Evolutionary conservation across 2,113 vertebrate species (phyloP).

Genomic region (Isurus oxyrinchus): DNA sequence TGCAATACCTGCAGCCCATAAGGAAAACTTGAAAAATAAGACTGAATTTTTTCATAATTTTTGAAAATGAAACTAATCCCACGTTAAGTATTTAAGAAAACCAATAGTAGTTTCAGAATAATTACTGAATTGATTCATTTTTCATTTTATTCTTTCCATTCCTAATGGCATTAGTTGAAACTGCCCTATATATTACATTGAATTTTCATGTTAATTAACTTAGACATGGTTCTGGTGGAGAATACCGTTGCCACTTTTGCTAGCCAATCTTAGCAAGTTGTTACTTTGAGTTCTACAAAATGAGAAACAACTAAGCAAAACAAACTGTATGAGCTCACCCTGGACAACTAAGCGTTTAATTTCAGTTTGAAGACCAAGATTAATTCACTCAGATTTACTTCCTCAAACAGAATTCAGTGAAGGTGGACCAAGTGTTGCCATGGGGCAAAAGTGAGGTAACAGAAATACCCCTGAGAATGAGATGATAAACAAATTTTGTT

Average conservation of each 20-base stretch:
- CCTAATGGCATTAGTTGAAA: not conserved
- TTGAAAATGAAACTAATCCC: not conserved
- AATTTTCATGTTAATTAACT: not conserved
- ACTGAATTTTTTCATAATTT: not conserved
- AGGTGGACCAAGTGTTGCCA: too few species aligned
- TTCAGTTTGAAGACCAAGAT: not conserved
- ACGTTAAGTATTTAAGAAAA: not conserved
- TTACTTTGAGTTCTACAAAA: not conserved
- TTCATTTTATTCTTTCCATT: not conserved
- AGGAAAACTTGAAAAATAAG: not conserved
- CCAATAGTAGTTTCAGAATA: not conserved
- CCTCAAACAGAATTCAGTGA: not conserved
- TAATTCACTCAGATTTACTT: not conserved
- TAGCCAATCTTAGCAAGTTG: not conserved
- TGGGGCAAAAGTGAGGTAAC: not conserved
- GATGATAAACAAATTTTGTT: not conserved
- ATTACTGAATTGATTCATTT: not conserved
- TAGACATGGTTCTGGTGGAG: too few species aligned
- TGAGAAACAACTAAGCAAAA: not conserved
- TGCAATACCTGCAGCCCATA: not conserved
- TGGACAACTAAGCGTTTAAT: not conserved
- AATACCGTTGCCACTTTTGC: not conserved
- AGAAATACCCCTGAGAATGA: not conserved
- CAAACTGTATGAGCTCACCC: not conserved
- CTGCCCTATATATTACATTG: not conserved